These are phyloP conservation scores for Saturnia pavonia DNA, from an alignment of 2,888 invertebrate genomes.

Conservation along the genomic window DNA sequence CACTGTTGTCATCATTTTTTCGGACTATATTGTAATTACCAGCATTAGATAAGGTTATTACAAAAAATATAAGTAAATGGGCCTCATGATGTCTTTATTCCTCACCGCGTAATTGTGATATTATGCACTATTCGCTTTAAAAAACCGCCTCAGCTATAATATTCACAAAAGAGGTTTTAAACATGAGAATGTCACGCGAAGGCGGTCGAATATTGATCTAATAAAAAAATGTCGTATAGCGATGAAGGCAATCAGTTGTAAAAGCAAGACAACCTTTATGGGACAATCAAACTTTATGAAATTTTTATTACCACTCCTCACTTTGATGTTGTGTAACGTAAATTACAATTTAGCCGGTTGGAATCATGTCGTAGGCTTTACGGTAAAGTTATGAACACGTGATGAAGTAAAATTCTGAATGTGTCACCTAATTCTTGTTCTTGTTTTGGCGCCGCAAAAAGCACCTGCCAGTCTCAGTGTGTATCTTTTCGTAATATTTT, in stretches of 20 bases:
- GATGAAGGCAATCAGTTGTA: constrained; percentile 30
- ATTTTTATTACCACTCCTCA: constrained; percentile 44
- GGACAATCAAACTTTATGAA: constrained; percentile 48
- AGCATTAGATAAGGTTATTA: too few relatives aligned
- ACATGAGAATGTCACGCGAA: neutral
- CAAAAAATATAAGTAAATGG: too few relatives aligned
- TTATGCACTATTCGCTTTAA: neutral
- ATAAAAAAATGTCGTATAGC: constrained; percentile 16
- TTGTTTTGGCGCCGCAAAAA: too few relatives aligned
- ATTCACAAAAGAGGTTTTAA: neutral
- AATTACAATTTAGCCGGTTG: constrained; percentile 34
- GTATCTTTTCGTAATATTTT: too few relatives aligned
- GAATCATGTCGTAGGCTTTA: constrained; percentile 10
- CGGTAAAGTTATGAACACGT: neutral
- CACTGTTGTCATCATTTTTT: too few relatives aligned
- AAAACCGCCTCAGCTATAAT: neutral
- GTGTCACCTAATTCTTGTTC: too few relatives aligned
- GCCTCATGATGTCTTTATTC: neutral
- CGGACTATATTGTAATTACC: too few relatives aligned
- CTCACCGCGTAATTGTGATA: neutral
- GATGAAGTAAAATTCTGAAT: constrained; percentile 4
- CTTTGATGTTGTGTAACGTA: constrained; percentile 26
- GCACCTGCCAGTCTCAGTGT: too few relatives aligned
- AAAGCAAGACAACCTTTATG: constrained; percentile 34
- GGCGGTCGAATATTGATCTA: constrained; percentile 1